Evolutionary conservation across 2,888 invertebrate species (phyloP), one percentile per base, ranked within the genome.

Genomic region (Platerodrilus igneus): DNA sequence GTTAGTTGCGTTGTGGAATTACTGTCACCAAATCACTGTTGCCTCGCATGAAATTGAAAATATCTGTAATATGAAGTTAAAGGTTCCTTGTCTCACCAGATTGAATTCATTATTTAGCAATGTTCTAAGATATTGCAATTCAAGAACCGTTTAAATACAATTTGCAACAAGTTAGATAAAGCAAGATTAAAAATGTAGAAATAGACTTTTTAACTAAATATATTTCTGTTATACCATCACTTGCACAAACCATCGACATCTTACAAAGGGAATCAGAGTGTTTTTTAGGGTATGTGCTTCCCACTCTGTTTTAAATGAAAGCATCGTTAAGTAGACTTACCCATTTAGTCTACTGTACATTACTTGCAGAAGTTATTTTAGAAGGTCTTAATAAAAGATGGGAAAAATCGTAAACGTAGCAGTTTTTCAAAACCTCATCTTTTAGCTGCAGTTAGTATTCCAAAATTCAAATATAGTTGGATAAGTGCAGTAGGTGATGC

Each of bases 1-100:
- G 22, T 23, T 33, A 14, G 22, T 16, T 11, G 33, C 33, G 7
- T 14, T 33, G 3, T 33, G 33, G 33, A 33, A 33, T 23, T 8
- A 22, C 22, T 21, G 6, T 33, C 33, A 33, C 9, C 33, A 15
- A 15, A 20, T 13, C 21, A 33, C 33, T 13, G 13, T n/a, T 8
- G 33, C 33, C 8, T 22, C 22, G 7, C 22, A 33, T 15, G 15
- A 33, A 14, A 15, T 33, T 22, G 13, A 34, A 17, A 10, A n/a
- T 10, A 20, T 34, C 15, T 34, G 34, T 23, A 14, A 22, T 15
- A 9, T n/a, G n/a, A 34, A 34, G 11, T 16, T 34, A 14, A 15
- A 23, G 13, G 15, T 22, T 8, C 23, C 34, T 23, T 34, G 23
- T 16, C 15, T 23, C 11, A 23, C 15, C 8, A 2, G 25, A 6